Percentiles rank a stretch among this genome's conserved stretches.
Conservation (phyloP, 2,888 invertebrate species). For the Drosophila cracens region DNA sequence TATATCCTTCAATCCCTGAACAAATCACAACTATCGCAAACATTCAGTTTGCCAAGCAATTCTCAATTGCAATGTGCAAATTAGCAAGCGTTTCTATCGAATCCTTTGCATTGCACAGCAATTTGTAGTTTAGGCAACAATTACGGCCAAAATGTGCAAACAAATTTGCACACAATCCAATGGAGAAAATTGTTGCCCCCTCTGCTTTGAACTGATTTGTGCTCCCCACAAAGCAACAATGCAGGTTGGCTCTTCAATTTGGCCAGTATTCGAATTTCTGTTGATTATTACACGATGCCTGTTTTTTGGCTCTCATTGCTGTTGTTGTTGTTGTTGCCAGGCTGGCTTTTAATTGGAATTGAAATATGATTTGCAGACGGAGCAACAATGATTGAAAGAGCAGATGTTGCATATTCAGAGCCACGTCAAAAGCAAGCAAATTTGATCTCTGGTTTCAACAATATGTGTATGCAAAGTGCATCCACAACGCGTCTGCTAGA, state of each 20-base stretch:
- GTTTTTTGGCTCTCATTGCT: background rate
- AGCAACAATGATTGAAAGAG: slow-evolving; percentile 53
- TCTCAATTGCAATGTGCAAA: slow-evolving; percentile 50
- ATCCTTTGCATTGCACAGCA: slow-evolving; percentile 24
- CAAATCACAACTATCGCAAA: slow-evolving; percentile 34
- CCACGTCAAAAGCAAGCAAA: slow-evolving; percentile 30
- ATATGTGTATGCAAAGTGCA: slow-evolving; percentile 69
- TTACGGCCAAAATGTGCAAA: slow-evolving; percentile 63
- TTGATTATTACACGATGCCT: slow-evolving; percentile 55
- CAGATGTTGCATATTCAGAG: slow-evolving; percentile 31
- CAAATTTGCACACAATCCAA: slow-evolving; percentile 50
- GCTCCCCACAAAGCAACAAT: slow-evolving; percentile 3
- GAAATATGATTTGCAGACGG: slow-evolving; percentile 72
- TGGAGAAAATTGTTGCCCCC: slow-evolving; percentile 16
- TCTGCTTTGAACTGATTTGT: background rate
- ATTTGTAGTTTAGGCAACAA: slow-evolving; percentile 58
- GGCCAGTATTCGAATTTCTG: slow-evolving; percentile 39
- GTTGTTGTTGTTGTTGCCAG: slow-evolving; percentile 23
- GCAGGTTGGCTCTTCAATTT: slow-evolving; percentile 15
- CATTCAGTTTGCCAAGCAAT: slow-evolving; percentile 35
- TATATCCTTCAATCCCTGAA: slow-evolving; percentile 8
- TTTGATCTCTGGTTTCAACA: slow-evolving; percentile 55
- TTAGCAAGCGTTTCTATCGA: slow-evolving; percentile 14
- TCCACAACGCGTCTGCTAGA: slow-evolving; percentile 57
- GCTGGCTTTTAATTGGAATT: slow-evolving; percentile 71